These are phyloP conservation scores for Dioctria rufipes DNA, from an alignment of 2,888 invertebrate species.

Conservation along the genomic window DNA sequence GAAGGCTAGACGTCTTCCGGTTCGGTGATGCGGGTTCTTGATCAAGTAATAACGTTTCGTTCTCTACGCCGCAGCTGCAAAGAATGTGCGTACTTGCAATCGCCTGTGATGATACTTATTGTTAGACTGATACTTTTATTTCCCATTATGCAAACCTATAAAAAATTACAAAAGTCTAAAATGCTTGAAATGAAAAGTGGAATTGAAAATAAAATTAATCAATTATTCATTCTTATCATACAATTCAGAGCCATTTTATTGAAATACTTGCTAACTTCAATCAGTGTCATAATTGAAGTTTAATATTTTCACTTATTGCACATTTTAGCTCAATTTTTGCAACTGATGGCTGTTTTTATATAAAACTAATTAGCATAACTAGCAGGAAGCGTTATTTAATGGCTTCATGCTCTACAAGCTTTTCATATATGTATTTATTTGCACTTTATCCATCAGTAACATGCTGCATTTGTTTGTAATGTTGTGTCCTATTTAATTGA, in stretches of 20 bases:
- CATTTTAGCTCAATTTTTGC: not conserved
- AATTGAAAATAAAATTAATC: no score
- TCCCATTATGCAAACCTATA: no score
- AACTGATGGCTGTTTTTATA: not conserved
- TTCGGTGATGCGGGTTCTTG: no score
- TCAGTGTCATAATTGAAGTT: constrained; percentile 18
- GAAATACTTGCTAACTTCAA: not conserved
- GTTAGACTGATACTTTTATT: no score
- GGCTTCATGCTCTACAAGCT: constrained; percentile 20
- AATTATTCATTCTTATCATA: no score
- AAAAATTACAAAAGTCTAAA: no score
- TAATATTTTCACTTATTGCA: constrained; percentile 9
- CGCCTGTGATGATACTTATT: no score
- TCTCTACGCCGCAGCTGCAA: no score
- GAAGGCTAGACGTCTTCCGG: no score
- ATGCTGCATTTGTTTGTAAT: constrained; percentile 24
- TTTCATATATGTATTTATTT: constrained; percentile 16
- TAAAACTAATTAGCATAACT: constrained; percentile 21
- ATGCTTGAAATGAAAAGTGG: no score
- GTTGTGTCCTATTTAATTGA: constrained; percentile 29
- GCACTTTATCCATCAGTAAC: not conserved
- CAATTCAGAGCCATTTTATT: not conserved
- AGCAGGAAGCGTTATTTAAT: constrained; percentile 23
- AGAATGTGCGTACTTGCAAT: no score
- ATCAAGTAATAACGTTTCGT: no score